Evolutionary conservation across 2,888 invertebrate species (phyloP), one percentile per base, ranked within the genome.

Genomic region (Eristalis intricaria): DNA sequence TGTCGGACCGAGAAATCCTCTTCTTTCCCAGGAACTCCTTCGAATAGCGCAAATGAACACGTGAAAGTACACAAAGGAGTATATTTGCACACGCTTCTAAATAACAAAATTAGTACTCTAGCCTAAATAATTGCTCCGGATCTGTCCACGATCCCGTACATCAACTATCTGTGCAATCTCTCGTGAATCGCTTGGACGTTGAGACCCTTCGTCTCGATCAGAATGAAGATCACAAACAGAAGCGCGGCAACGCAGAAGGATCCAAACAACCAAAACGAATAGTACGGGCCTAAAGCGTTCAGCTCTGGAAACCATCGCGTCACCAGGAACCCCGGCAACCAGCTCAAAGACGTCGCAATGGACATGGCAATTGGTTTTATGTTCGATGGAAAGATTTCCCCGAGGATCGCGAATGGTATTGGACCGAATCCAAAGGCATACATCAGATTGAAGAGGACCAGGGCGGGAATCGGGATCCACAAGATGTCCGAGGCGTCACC

Each of bases 151-250:
- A 43, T n/a, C n/a, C n/a, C n/a, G n/a, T n/a, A n/a, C 43, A 19
- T 7, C 43, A n/a, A 19, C 50, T 92, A 94, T 84, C 95, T 95
- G 83, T 94, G 94, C 56, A 96, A 93, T 90, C 95, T 95, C 75
- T 95, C 94, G 92, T 97, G 96, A 89, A 98, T 98, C 93, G 98
- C 95, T 90, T 96, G 95, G 89, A 98, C 94, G 90, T 96, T 96
- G 93, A 97, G 96, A 65, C 98, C 98, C 93, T 97, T 98, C 0
- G 98, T 98, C 94, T 98, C 98, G 1, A 98, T 97, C 15, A 98
- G 95, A 74, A 96, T 91, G 89, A 96, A 94, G 69, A 95, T 92
- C 0, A 96, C 95, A 93, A 98, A 98, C 90, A 96, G 93, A 91
- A 96, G 95, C 0, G 96, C 94, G 0, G 92, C 91, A 0, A 94